phyloP scores from a whole-genome alignment of 2,888 invertebrate species.

The Calliopum simillimum region DNA sequence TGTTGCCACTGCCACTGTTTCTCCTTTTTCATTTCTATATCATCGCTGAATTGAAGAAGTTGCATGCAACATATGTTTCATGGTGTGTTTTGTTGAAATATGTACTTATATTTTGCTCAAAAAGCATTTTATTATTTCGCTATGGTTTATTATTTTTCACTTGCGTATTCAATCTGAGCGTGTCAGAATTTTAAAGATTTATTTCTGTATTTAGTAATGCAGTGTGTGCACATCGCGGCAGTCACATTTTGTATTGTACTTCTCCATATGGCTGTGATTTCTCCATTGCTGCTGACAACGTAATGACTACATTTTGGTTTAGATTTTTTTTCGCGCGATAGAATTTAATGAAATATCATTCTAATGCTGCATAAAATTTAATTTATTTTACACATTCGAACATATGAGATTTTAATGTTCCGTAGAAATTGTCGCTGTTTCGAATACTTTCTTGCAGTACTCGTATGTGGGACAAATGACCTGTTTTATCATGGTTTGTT shows the following conservation, averaged over 20 bases:
- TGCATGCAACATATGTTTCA: conserved; percentile 26
- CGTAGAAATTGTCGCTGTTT: too few relatives aligned
- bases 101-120: conserved; percentile 17
- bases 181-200: conserved; percentile 23
- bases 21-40: neutral
- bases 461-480: too few relatives aligned
- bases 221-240: neutral
- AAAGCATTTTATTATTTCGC: conserved; percentile 29
- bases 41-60: conserved; percentile 6
- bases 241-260: neutral
- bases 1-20: too few relatives aligned
- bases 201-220: conserved; percentile 12
- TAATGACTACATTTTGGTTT: too few relatives aligned
- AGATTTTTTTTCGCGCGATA: too few relatives aligned
- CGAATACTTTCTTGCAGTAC: too few relatives aligned
- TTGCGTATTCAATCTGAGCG: conserved; percentile 15
- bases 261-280: too few relatives aligned
- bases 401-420: neutral
- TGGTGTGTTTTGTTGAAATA: conserved; percentile 11
- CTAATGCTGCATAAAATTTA: too few relatives aligned
- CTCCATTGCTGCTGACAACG: too few relatives aligned
- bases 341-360: too few relatives aligned
- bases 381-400: too few relatives aligned
- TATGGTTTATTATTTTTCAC: conserved; percentile 33
- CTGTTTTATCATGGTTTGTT: too few relatives aligned